phyloP scores from a whole-genome alignment of 2,797 vertebrate genomes.

The Helarctos malayanus region DNA sequence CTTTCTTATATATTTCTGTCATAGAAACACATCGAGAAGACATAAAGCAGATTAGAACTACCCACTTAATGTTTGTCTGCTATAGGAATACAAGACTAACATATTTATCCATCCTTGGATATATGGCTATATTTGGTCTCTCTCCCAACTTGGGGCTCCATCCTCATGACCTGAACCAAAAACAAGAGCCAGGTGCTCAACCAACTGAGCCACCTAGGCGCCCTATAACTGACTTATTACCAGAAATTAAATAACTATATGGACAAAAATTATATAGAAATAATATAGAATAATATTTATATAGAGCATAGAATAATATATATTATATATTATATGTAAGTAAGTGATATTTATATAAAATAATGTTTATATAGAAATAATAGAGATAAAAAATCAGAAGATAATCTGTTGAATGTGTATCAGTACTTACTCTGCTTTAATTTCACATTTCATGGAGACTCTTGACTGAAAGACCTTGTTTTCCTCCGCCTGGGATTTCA shows the following conservation, averaged over 20 bases:
- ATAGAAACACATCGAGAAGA: neutral
- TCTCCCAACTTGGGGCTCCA: neutral
- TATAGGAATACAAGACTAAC: neutral
- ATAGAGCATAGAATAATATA: neutral
- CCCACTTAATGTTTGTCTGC: neutral
- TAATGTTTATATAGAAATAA: neutral
- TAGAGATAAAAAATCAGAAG: neutral
- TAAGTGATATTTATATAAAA: neutral
- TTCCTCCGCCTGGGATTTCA: neutral
- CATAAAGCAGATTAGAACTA: neutral
- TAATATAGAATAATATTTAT: neutral
- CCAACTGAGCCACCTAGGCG: neutral
- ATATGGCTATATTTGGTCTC: neutral
- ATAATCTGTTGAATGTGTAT: neutral
- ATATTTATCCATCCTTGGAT: neutral
- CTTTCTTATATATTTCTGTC: neutral
- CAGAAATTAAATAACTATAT: neutral
- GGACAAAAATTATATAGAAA: neutral
- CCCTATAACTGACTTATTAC: neutral
- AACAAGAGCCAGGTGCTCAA: neutral
- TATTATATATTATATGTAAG: neutral
- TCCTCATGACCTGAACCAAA: neutral
- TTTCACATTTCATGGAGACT: neutral
- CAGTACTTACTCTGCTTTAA: neutral
- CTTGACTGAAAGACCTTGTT: neutral